A percentile compares a stretch with the other conserved stretches of the same genome.
These are phyloP conservation scores for Nothoprocta pentlandii DNA, from an alignment of 2,113 vertebrate species.

Conservation along the genomic window DNA sequence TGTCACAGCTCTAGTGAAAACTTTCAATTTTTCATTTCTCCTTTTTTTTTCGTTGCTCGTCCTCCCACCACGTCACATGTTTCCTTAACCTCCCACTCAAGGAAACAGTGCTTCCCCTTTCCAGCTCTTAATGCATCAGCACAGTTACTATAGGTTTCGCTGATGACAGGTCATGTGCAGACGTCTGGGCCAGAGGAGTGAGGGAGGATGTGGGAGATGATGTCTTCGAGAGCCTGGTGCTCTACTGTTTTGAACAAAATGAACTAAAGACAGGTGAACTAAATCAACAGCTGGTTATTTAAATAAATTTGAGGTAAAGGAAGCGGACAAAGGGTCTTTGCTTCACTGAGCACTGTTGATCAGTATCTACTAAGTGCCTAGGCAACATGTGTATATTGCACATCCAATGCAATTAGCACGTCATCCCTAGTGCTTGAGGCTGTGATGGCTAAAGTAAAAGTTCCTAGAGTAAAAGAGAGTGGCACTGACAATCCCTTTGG, in stretches of 20 bases:
- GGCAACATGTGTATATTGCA: accelerated
- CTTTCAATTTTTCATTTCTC: constrained; percentile 68
- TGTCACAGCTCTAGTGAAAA: constrained; percentile 11
- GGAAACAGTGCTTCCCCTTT: constrained; percentile 64
- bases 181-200: not conserved
- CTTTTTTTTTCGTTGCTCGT: constrained; percentile 55
- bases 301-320: not conserved
- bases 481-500: not conserved
- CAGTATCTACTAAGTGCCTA: accelerated
- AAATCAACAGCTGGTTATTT: not conserved
- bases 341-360: not conserved
- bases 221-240: not conserved
- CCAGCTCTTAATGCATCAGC: constrained; percentile 2
- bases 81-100: constrained; percentile 65
- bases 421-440: not conserved
- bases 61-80: constrained; percentile 34
- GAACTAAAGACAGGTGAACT: not conserved
- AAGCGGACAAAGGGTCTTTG: not conserved
- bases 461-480: not conserved
- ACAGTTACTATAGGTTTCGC: not conserved
- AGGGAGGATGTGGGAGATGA: not conserved
- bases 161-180: not conserved
- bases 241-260: not conserved
- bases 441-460: not conserved
- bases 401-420: not conserved